Percentiles rank a stretch among this genome's conserved stretches.
phyloP scores from a whole-genome alignment of 2,888 invertebrate genomes.

The Biston stratarius region DNA sequence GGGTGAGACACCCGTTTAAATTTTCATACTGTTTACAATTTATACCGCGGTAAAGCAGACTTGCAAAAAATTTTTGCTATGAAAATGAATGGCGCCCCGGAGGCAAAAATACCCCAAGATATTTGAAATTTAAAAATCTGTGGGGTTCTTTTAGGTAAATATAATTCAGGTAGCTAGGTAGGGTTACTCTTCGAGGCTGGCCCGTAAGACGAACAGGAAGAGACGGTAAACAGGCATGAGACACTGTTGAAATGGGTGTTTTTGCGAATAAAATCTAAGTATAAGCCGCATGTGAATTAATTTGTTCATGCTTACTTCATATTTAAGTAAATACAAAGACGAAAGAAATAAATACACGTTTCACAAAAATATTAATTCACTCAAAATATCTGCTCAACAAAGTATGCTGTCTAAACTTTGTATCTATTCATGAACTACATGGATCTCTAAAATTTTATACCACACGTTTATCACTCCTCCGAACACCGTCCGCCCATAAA shows the following conservation, averaged over 20 bases:
- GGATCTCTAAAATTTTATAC: conserved; percentile 5
- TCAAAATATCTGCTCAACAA: background rate
- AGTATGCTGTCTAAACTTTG: conserved; percentile 5
- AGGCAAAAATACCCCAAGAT: conserved; percentile 28
- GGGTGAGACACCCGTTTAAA: conserved; percentile 45
- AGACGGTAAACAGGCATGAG: no score
- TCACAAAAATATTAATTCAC: background rate
- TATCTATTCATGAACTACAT: conserved; percentile 1
- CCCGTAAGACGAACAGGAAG: no score
- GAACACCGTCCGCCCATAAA: conserved; percentile 5
- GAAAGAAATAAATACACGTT: no score
- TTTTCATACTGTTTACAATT: conserved; percentile 48
- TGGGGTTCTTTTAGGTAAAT: conserved; percentile 21
- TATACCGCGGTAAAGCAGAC: conserved; percentile 32
- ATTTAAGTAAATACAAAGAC: no score
- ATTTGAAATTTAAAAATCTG: conserved; percentile 33
- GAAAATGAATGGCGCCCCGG: conserved; percentile 35
- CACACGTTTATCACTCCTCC: conserved; percentile 9
- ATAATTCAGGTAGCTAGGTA: background rate
- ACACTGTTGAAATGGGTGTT: no score
- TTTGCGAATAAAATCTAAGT: no score
- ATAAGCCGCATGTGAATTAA: no score
- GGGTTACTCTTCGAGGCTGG: no score
- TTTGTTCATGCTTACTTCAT: no score
- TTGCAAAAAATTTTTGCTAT: conserved; percentile 24